phyloP scores from a whole-genome alignment of 2,888 invertebrate genomes.

The Operophtera brumata region DNA sequence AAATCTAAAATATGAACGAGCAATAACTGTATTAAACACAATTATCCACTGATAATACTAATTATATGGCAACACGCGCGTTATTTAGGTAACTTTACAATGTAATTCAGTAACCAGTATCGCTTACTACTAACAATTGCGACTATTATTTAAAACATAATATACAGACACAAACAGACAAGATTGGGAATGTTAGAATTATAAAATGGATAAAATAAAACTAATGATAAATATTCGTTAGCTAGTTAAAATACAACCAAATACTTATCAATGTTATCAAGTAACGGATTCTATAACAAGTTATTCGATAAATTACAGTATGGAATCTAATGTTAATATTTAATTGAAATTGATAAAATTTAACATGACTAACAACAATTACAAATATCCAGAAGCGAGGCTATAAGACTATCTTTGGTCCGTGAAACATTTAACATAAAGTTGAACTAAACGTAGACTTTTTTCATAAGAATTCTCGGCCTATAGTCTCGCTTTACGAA shows the following conservation, averaged over 20 bases:
- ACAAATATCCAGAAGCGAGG: constrained; percentile 51
- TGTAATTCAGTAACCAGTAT: constrained; percentile 40
- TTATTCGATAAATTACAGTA: constrained; percentile 38
- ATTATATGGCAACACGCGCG: constrained; percentile 72
- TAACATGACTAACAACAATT: constrained; percentile 59
- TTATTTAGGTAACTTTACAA: constrained; percentile 70
- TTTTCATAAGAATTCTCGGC: constrained; percentile 29
- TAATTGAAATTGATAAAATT: constrained; percentile 67
- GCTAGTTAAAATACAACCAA: not conserved
- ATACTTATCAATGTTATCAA: not conserved
- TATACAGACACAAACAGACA: constrained; percentile 61
- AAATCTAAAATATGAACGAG: not conserved
- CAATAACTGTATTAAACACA: constrained; percentile 11
- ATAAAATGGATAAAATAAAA: constrained; percentile 23
- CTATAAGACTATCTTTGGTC: constrained; percentile 59
- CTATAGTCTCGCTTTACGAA: constrained; percentile 45
- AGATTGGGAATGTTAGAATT: constrained; percentile 57
- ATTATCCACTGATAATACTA: constrained; percentile 44
- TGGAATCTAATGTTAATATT: constrained; percentile 48
- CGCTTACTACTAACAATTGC: constrained; percentile 35
- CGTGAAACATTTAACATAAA: constrained; percentile 39
- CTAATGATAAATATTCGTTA: not conserved
- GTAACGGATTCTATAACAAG: constrained; percentile 19
- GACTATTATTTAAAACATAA: constrained; percentile 47
- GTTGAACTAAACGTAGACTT: constrained; percentile 10